Percentiles rank a stretch among this genome's conserved stretches.
phyloP scores from a whole-genome alignment of 2,888 invertebrate genomes.

The Amaurobius ferox region DNA sequence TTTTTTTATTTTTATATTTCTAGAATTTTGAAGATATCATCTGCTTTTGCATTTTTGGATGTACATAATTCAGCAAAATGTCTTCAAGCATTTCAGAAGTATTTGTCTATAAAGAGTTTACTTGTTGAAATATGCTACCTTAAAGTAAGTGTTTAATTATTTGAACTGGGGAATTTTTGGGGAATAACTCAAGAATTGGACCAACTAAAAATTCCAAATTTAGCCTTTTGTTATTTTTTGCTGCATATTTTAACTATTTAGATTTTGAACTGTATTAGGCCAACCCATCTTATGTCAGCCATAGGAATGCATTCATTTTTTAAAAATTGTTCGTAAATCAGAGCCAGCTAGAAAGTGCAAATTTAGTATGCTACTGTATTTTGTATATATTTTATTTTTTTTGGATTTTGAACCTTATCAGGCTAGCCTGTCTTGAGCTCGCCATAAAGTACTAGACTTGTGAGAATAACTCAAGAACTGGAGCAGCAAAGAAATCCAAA shows the following conservation, averaged over 20 bases:
- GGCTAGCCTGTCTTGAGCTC: too few species aligned
- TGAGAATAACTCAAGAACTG: too few species aligned
- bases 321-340: not conserved
- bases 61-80: conserved; percentile 17
- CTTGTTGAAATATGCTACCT: conserved; percentile 10
- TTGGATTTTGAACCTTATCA: too few species aligned
- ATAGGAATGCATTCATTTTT: not conserved
- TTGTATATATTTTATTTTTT: too few species aligned
- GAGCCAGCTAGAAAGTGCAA: too few species aligned
- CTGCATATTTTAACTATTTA: not conserved
- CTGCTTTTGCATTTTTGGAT: conserved; percentile 52
- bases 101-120: conserved; percentile 16
- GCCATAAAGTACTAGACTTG: too few species aligned
- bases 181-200: too few species aligned
- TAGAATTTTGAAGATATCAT: conserved; percentile 43
- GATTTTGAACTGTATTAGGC: too few species aligned
- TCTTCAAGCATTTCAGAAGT: conserved; percentile 27
- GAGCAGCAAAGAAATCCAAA: too few species aligned
- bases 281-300: not conserved
- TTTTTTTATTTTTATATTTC: conserved; percentile 1
- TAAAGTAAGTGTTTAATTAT: conserved; percentile 6
- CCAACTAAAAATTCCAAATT: too few species aligned
- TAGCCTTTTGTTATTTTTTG: not conserved
- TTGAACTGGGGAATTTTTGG: too few species aligned
- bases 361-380: too few species aligned